Percentiles rank a stretch among this genome's conserved stretches.
Evolutionary conservation across 1,140 invertebrate species (phyloP).

Genomic region (Panagrolaimus sp.): DNA sequence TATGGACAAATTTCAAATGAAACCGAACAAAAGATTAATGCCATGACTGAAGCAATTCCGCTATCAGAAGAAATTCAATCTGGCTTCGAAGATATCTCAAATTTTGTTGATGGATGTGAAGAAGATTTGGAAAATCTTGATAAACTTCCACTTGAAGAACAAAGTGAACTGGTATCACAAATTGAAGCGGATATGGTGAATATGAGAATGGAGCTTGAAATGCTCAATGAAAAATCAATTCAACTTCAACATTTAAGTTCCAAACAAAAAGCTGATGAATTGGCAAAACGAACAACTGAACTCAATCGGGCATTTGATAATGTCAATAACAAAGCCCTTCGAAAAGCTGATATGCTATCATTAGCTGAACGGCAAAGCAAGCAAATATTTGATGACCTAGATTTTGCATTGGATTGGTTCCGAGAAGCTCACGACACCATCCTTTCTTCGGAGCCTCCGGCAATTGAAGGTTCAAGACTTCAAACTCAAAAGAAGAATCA

Average conservation of each 20-base stretch:
- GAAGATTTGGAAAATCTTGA: constrained; percentile 69
- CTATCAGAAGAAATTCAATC: constrained; percentile 87
- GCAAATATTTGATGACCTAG: constrained; percentile 83
- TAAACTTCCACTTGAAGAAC: constrained; percentile 52
- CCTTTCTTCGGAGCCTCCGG: constrained; percentile 78
- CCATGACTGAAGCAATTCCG: constrained; percentile 78
- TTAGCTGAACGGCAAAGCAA: constrained; percentile 72
- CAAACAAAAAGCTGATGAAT: constrained; percentile 79
- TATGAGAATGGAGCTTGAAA: constrained; percentile 77
- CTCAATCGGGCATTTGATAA: constrained; percentile 87
- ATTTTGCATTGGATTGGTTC: constrained; percentile 93
- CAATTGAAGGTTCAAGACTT: constrained; percentile 79
- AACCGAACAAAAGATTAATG: constrained; percentile 73
- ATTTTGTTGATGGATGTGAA: constrained; percentile 90
- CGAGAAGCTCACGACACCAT: constrained; percentile 78
- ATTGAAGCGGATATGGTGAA: constrained; percentile 51
- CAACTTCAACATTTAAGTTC: constrained; percentile 86
- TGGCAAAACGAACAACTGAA: constrained; percentile 81
- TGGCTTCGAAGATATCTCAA: constrained; percentile 75
- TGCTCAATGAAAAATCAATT: constrained; percentile 80
- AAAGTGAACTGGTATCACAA: constrained; percentile 52
- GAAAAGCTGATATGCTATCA: constrained; percentile 81
- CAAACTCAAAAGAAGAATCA: constrained; percentile 86
- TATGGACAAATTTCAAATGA: constrained; percentile 67
- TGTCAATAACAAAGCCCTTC: constrained; percentile 83